Evolutionary conservation across 2,113 vertebrate species (phyloP), one percentile per base, ranked within the genome.

Genomic region (Canis aureus): DNA sequence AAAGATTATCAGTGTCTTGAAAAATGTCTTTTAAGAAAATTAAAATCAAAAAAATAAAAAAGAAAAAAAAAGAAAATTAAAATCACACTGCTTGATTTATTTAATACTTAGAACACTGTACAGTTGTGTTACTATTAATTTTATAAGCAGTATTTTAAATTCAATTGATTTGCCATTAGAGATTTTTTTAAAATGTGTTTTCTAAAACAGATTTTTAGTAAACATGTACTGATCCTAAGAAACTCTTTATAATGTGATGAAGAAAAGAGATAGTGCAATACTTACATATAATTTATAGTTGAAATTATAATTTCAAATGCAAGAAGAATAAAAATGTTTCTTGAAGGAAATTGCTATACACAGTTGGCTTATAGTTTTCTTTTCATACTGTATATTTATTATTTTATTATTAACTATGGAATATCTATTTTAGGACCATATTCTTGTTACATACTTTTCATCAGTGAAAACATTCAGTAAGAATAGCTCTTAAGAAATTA

Each of bases 121-220:
- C 16, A 92, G 1, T 86, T 93, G 2, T 80, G 25, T 85, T 81
- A 69, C 32, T 79, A 55, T 71, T 66, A 53, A 62, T 97, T 81
- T 91, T 93, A 2, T 95, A 81, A 51, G 23, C 60, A 78, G n/a
- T 96, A 89, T 53, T 89, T 92, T 91, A 57, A 96, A 81, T 49
- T 94, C 7, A 84, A 11, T 91, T 25, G 8, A 67, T 84, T 89
- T 96, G 16, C 19, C 22, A 92, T 92, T 96, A 69, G 35, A 38
- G 6, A 53, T 73, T 35, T 94, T 78, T 85, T 96, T 79, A 62
- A 73, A 59, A 92, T 55, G 7, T 66, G 59, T 87, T 89, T 86
- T 67, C 11, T 60, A 51, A 96, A 91, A 32, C 20, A 96, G 23
- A 38, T 59, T 90, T 92, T 86, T 85, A 88, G 83, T 89, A 29